Base-by-base conservation (phyloP, 2,797 vertebrate genomes). In the Cirrhinus molitorella region DNA sequence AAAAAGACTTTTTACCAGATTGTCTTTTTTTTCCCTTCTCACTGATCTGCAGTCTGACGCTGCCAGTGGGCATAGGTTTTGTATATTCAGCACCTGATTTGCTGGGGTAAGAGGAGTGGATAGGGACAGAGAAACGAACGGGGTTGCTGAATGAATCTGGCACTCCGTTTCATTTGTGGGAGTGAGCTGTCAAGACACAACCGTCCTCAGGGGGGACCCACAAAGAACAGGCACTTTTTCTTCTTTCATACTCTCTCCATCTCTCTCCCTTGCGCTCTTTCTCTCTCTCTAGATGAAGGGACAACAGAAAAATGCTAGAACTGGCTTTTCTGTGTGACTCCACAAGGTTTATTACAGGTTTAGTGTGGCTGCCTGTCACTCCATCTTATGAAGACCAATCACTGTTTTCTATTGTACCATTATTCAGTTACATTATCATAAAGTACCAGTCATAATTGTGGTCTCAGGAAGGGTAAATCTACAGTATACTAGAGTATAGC, bases 161-260 rank as follows among this genome's bases (percentile, higher is more conserved):
- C 86, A 87, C 86, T 79, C 66, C 28, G 83, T 80, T 89, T 91
- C 75, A 67, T 91, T 91, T 91, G 87, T 87, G 86, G 83, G 85
- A 91, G 86, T 91, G 86, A 91, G 87, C 87, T 92, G 89, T 92
- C 88, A 90, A 88, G 86, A 88, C 81, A 66, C 85, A 90, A 84
- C 57, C 34, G 25, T 89, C 91, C 88, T 89, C 65, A 73, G 81
- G 89, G 88, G 71, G 68, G 71, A 70, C 65, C 81, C 61, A 73
- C 73, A 86, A 86, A 82, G 80, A 87, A 85, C 79, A 34, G 37
- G 66, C 37, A 81, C 55, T 67, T 71, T 75, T 63, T 72, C 45
- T 81, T 67, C 53, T 34, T 55, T 68, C 71, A n/a, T 31, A 34
- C 40, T 25, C 40, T n/a, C 59, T 80, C 37, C 23, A 31, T 40